Evolutionary conservation across 2,797 vertebrate species (phyloP).

Genomic region (Chiroxiphia lanceolata): DNA sequence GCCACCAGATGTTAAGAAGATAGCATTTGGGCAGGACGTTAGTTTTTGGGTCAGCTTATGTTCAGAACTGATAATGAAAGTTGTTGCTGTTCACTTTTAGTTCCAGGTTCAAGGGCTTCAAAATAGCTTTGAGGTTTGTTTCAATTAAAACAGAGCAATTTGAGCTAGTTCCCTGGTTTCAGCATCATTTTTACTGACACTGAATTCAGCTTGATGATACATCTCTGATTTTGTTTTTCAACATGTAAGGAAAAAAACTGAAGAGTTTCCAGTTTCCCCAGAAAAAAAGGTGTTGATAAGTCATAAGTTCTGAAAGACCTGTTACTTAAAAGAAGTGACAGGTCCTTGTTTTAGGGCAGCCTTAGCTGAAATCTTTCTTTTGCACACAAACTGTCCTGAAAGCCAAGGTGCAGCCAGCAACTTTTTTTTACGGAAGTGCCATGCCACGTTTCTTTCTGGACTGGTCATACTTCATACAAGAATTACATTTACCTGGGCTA

Average conservation of each 20-base stretch:
- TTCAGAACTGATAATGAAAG: not conserved
- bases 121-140: not conserved
- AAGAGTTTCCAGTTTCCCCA: not conserved
- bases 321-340: not conserved
- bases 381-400: not conserved
- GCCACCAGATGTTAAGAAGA: not conserved
- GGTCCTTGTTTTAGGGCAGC: not conserved
- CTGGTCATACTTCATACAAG: not conserved
- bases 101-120: not conserved
- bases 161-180: not conserved
- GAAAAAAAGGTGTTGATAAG: not conserved
- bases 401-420: not conserved
- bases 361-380: not conserved
- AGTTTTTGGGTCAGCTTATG: not conserved
- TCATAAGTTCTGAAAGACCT: not conserved
- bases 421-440: not conserved
- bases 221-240: not conserved
- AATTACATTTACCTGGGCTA: constrained; percentile 86
- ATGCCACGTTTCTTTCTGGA: not conserved
- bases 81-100: not conserved
- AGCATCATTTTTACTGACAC: not conserved
- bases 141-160: not conserved
- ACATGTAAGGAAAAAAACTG: not conserved
- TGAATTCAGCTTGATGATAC: not conserved
- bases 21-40: accelerated